Percentiles rank a stretch among this genome's conserved stretches.
These are phyloP conservation scores for Chloropsis hardwickii DNA, from an alignment of 2,113 vertebrate genomes.

Conservation along the genomic window DNA sequence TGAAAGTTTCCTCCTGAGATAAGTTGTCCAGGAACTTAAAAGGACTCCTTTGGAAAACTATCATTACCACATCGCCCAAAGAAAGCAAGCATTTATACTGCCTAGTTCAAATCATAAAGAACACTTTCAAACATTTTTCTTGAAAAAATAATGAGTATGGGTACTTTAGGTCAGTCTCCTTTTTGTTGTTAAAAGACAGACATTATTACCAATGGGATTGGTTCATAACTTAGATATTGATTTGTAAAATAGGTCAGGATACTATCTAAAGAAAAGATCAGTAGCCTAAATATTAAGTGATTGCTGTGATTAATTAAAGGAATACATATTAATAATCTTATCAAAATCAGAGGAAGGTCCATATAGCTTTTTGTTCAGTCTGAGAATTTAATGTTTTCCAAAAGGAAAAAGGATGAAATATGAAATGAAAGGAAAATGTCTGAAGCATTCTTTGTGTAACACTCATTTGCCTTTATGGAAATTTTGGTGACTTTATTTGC, in stretches of 20 bases:
- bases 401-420: background rate
- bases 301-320: background rate
- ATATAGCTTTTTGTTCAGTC: background rate
- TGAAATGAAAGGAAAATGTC: background rate
- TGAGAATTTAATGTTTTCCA: background rate
- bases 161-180: background rate
- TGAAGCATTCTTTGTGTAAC: background rate
- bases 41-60: background rate
- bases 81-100: background rate
- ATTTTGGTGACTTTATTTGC: slow-evolving; percentile 6
- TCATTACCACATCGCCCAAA: background rate
- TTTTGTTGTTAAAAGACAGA: background rate
- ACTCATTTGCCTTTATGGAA: background rate
- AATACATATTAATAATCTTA: background rate
- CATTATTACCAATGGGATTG: background rate
- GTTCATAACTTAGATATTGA: background rate
- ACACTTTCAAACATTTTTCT: background rate
- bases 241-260: background rate
- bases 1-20: background rate
- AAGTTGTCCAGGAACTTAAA: background rate
- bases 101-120: background rate
- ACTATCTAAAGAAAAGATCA: background rate
- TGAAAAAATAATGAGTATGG: background rate
- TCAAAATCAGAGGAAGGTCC: background rate
- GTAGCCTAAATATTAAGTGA: background rate